A percentile compares a stretch with the other conserved stretches of the same genome.
Evolutionary conservation across 2,113 vertebrate species (phyloP).

Genomic region (pig (Sus scrofa)): DNA sequence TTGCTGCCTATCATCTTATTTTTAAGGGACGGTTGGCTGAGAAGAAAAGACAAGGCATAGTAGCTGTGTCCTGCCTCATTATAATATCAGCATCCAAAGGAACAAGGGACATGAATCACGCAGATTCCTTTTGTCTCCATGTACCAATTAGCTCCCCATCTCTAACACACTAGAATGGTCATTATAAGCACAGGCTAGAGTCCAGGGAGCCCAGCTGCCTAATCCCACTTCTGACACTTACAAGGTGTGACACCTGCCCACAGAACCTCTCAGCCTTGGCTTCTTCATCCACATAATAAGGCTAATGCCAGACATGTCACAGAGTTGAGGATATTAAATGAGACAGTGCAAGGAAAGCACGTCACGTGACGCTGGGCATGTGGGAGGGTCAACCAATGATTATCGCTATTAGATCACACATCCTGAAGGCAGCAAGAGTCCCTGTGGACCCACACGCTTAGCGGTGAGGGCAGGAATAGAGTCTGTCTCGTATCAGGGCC

Average conservation of each 20-base stretch:
- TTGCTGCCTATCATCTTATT: background rate
- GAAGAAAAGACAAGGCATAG: background rate
- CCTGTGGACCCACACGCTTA: background rate
- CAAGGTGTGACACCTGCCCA: background rate
- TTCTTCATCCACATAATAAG: background rate
- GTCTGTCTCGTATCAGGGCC: background rate
- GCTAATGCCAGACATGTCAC: background rate
- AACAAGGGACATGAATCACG: background rate
- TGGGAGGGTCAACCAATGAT: fast-evolving
- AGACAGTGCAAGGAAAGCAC: background rate
- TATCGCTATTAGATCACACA: fast-evolving
- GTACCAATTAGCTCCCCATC: background rate
- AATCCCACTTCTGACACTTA: background rate
- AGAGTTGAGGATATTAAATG: background rate
- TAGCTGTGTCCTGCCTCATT: background rate
- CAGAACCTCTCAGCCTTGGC: background rate
- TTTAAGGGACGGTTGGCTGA: background rate
- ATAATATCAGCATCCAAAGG: background rate
- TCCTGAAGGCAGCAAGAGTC: background rate
- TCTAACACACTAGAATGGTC: background rate
- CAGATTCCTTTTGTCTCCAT: background rate
- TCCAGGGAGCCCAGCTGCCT: background rate
- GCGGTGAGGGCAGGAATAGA: background rate
- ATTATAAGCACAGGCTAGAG: background rate
- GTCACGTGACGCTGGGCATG: fast-evolving